A percentile compares a stretch with the other conserved stretches of the same genome.
phyloP scores from a whole-genome alignment of 1,140 invertebrate species.

The Drosophila pallidifrons region DNA sequence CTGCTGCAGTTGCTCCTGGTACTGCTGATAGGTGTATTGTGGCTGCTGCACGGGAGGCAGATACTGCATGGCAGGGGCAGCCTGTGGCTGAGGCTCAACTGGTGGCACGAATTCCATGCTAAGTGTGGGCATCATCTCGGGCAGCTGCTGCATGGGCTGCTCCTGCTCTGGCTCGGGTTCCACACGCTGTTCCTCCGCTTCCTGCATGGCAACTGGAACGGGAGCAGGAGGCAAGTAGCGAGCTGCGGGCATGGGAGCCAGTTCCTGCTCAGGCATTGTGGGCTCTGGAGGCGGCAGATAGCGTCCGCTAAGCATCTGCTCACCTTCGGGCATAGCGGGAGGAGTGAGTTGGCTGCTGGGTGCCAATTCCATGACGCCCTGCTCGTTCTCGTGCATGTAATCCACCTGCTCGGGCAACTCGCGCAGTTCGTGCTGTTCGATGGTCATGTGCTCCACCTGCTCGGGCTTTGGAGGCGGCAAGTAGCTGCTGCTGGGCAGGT shows the following conservation, averaged over 20 bases:
- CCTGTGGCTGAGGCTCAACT: constrained; percentile 24
- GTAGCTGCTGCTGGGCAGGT: constrained; percentile 64
- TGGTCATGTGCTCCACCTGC: constrained; percentile 66
- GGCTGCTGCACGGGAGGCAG: constrained; percentile 35
- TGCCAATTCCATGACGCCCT: constrained; percentile 58
- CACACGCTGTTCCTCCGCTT: background rate
- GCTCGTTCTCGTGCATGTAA: constrained; percentile 57
- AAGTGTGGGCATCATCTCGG: constrained; percentile 46
- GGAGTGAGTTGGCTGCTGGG: constrained; percentile 67
- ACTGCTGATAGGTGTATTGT: constrained; percentile 74
- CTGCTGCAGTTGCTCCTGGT: constrained; percentile 61
- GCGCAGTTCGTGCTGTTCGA: constrained; percentile 73
- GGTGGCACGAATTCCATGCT: constrained; percentile 42
- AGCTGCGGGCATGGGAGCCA: constrained; percentile 21
- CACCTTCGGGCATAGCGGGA: constrained; percentile 47
- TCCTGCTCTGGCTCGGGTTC: constrained; percentile 25
- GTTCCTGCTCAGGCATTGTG: constrained; percentile 11
- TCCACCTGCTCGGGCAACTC: constrained; percentile 79
- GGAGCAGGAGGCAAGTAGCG: constrained; percentile 10
- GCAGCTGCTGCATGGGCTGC: constrained; percentile 35
- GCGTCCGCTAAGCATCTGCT: constrained; percentile 45
- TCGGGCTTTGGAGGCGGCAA: constrained; percentile 67
- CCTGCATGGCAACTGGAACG: constrained; percentile 15
- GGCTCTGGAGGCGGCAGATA: constrained; percentile 57
- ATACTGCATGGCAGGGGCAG: constrained; percentile 52